Percentiles rank a stretch among this genome's conserved stretches.
Conservation (phyloP, 2,888 invertebrate species). For the Minunthozetes semirufus region DNA sequence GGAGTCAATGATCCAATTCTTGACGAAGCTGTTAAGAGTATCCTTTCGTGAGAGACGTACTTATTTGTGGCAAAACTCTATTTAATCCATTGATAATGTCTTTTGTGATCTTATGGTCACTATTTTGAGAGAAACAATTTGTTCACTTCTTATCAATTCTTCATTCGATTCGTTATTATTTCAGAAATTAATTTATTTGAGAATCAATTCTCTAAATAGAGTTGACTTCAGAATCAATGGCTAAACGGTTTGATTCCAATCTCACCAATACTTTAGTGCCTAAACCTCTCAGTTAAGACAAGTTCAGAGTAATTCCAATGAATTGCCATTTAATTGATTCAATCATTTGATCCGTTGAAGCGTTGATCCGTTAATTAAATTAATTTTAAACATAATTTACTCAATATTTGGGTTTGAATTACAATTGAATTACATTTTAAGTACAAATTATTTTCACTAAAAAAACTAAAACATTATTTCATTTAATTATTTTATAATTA, state of each 20-base stretch:
- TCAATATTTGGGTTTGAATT: too few species aligned
- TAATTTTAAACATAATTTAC: slow-evolving; percentile 4
- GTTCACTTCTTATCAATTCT: neutral
- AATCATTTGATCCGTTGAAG: neutral
- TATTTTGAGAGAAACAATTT: neutral
- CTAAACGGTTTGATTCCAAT: neutral
- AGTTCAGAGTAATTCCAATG: slow-evolving; percentile 5
- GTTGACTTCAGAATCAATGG: slow-evolving; percentile 6
- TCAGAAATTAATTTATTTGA: neutral
- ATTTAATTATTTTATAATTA: neutral
- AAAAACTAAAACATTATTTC: neutral
- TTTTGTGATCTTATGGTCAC: neutral
- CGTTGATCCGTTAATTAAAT: neutral
- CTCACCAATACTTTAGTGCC: neutral
- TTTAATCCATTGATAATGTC: neutral
- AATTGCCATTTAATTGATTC: neutral
- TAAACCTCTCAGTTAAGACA: neutral
- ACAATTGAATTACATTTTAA: neutral
- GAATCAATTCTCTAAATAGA: neutral
- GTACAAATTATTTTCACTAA: slow-evolving; percentile 3
- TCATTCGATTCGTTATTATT: neutral
- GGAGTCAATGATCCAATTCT: slow-evolving; percentile 49
- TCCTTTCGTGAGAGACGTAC: slow-evolving; percentile 45
- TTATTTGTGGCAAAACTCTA: neutral
- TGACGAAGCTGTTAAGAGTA: slow-evolving; percentile 55